Evolutionary conservation across 1,140 invertebrate genomes (phyloP).

Genomic region (Drosophila gunungcola): DNA sequence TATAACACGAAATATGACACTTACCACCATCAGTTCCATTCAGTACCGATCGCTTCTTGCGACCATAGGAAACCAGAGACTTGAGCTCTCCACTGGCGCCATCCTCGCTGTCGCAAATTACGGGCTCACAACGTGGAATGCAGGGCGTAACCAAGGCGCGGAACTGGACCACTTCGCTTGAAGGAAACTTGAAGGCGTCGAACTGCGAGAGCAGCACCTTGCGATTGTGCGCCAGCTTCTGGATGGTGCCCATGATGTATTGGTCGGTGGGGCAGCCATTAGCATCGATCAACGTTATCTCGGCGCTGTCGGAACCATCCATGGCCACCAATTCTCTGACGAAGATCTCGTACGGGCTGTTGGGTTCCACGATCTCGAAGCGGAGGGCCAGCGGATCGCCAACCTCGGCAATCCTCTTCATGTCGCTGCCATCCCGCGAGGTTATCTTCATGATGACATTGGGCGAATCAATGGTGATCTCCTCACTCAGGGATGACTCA

Average conservation of each 20-base stretch:
- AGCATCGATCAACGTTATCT: constrained; percentile 96
- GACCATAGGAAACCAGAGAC: constrained; percentile 91
- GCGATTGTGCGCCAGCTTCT: constrained; percentile 91
- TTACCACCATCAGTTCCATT: constrained; percentile 77
- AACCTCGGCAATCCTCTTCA: constrained; percentile 93
- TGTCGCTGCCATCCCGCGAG: constrained; percentile 90
- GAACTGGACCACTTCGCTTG: constrained; percentile 97
- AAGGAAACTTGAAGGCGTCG: constrained; percentile 98
- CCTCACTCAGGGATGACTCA: constrained; percentile 91
- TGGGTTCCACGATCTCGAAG: constrained; percentile 95
- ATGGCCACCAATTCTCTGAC: constrained; percentile 96
- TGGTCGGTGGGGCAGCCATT: constrained; percentile 96
- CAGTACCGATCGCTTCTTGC: constrained; percentile 85
- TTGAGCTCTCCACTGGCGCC: constrained; percentile 91
- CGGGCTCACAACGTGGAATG: constrained; percentile 95
- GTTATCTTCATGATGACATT: constrained; percentile 98
- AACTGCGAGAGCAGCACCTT: constrained; percentile 94
- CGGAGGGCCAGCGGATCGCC: constrained; percentile 95
- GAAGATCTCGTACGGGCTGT: constrained; percentile 97
- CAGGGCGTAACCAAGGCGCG: constrained; percentile 96
- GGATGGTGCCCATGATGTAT: constrained; percentile 96
- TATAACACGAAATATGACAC: background rate
- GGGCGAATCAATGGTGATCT: constrained; percentile 95
- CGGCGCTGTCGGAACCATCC: constrained; percentile 96
- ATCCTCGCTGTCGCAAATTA: constrained; percentile 93